Base-by-base conservation (phyloP, 2,888 invertebrate genomes). In the Cryptosula pallasiana region DNA sequence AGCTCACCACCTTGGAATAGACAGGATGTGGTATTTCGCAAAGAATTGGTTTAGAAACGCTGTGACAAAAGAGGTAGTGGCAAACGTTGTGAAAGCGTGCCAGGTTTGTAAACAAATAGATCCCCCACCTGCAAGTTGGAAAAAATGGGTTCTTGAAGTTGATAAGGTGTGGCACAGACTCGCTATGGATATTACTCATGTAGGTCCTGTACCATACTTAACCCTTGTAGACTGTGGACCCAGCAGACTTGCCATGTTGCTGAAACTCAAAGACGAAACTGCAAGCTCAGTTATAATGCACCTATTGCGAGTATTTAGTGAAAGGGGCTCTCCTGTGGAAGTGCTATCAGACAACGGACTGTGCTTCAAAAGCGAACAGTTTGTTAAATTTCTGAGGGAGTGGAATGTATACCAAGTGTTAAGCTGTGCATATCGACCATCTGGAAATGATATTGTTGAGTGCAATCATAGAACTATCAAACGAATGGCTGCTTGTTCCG, bases 291-390 rank as follows among this genome's bases (percentile, higher is more conserved):
- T 25, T 13, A 57, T 57, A 16, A 25, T 9, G 13, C 57, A 23
- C 57, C n/a, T 57, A 16, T 23, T 9, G n/a, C 5, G 57, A 57
- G 25, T 25, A 25, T 57, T 57, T 57, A 16, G 20, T 23, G 57
- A 57, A n/a, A n/a, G 32, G 23, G 72, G 72, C 29, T 45, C 73
- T 3, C 72, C 72, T 23, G n/a, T 5, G 1, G 55, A 72, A 27
- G 54, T 72, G 55, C 72, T 72, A 9, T 35, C 70, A 3, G 72
- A 72, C 72, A 72, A 72, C 34, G 45, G 35, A 23, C 45, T 73
- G 2, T 29, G 20, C 5, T 72, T 72, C 32, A 72, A 34, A 54
- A 32, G 72, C 1, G 27, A 2, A 20, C 32, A 36, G 34, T 54
- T 72, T 9, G 23, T 20, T 9, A 3, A 1, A 1, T 1, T 73